Conservation (phyloP, 2,797 vertebrate species). For the Pseudomugil gertrudae region DNA sequence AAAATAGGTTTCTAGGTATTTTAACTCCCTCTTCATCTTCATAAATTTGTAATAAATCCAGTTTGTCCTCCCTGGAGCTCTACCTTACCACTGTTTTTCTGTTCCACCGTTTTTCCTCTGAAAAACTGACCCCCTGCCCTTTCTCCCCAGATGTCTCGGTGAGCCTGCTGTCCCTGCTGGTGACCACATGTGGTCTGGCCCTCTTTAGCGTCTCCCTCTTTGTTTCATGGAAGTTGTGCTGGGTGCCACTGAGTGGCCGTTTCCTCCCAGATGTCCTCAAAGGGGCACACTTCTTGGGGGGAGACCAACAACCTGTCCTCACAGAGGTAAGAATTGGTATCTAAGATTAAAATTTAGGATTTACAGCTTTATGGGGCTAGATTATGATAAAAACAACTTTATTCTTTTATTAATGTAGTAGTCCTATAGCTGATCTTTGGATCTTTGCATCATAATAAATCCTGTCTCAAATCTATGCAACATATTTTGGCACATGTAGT, state of each 20-base stretch:
- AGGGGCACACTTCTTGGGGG: constrained; percentile 84
- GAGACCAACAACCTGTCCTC: constrained; percentile 88
- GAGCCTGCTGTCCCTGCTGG: constrained; percentile 94
- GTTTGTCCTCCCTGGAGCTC: constrained; percentile 22
- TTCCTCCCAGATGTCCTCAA: constrained; percentile 87
- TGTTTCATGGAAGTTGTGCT: constrained; percentile 98
- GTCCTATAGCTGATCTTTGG: too few relatives aligned
- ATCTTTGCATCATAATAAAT: too few relatives aligned
- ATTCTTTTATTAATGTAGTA: too few relatives aligned
- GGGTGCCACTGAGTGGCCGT: constrained; percentile 94
- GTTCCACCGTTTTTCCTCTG: constrained; percentile 10
- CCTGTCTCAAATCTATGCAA: too few relatives aligned
- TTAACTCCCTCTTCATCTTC: too few relatives aligned
- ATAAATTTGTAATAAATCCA: constrained; percentile 31
- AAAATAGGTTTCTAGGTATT: too few relatives aligned
- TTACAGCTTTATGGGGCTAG: too few relatives aligned
- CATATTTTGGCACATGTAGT: too few relatives aligned
- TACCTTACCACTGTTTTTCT: constrained; percentile 8
- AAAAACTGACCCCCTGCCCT: constrained; percentile 9
- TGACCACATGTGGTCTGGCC: constrained; percentile 95
- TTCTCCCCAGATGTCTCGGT: constrained; percentile 88
- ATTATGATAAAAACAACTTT: too few relatives aligned
- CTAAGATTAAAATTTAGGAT: too few relatives aligned
- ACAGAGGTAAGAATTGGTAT: constrained; percentile 76
- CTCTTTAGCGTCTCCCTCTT: constrained; percentile 96